Base-by-base conservation (phyloP, 1,140 invertebrate species). In the Babylonia areolata region DNA sequence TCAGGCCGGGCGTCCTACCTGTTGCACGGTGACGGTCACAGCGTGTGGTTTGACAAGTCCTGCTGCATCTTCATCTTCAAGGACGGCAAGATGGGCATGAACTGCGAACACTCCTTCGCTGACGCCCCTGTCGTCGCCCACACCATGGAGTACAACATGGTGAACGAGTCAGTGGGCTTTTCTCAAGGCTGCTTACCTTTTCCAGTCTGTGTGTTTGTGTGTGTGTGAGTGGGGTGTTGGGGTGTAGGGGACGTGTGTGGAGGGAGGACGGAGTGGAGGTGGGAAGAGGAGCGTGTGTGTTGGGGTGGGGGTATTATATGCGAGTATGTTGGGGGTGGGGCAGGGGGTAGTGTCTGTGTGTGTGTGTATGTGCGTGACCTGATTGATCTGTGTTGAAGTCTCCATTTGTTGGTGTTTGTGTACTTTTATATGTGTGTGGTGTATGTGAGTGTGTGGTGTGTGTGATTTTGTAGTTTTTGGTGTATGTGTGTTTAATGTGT, bases 121-220 rank as follows among this genome's bases (percentile, higher is more conserved):
- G 95, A 96, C 93, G 96, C 96, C 11, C 95, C 96, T 31, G 95
- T 95, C 0, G 93, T 95, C 81, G 95, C 93, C n/a, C 96, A 96
- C 89, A 91, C 95, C 71, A 94, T 94, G 89, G 96, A 96, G 90
- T 95, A 93, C 88, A 93, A 93, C 42, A 91, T 95, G 87, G 94
- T 94, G 40, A 94, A 94, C 88, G 95, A 95, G 95, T 95, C 90
- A 94, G 94, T 91, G 78, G 20, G 46, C n/a, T 77, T 12, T 23
- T 11, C 46, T 51, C 20, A 11, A 51, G 20, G 6, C 20, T 11
- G 46, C 58, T 28, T 64, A 23, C 9, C 0, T 23, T 64, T 6
- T 23, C 58, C 58, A 12, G 17, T 64, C 28, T n/a, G 58, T 0
- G 58, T n/a, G 15, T 28, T 64, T 64, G 17, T 64, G 3, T 31